Conservation (phyloP, 2,888 invertebrate genomes). For the Tetrapedia diversipes region DNA sequence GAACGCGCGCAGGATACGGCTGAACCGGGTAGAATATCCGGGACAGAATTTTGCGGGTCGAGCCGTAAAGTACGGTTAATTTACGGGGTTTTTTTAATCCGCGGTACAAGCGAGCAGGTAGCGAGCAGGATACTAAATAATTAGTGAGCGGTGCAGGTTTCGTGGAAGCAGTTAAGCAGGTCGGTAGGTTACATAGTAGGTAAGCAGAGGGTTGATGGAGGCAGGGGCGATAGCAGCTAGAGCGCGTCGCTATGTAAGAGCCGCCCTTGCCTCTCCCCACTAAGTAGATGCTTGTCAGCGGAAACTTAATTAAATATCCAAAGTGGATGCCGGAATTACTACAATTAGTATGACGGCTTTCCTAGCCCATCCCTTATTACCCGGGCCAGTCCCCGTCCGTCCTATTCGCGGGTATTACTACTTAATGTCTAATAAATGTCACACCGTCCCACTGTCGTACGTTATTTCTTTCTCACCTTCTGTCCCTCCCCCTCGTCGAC, state of each 20-base stretch:
- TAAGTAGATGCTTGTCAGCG: slow-evolving; percentile 80
- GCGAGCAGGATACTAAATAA: slow-evolving; percentile 61
- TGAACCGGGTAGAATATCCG: background rate
- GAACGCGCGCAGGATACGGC: background rate
- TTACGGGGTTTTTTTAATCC: slow-evolving; percentile 13
- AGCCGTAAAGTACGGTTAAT: slow-evolving; percentile 40
- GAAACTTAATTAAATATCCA: slow-evolving; percentile 83
- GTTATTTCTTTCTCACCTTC: slow-evolving; percentile 70
- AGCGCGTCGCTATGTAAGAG: slow-evolving; percentile 66
- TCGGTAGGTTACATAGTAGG: slow-evolving; percentile 66
- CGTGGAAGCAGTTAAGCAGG: slow-evolving; percentile 65
- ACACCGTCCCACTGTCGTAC: slow-evolving; percentile 67
- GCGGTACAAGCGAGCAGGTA: slow-evolving; percentile 10
- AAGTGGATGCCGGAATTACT: slow-evolving; percentile 82
- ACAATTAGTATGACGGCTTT: slow-evolving; percentile 82
- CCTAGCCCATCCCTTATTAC: slow-evolving; percentile 74
- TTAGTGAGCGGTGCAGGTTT: slow-evolving; percentile 62
- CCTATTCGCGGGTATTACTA: slow-evolving; percentile 80
- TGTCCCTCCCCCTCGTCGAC: slow-evolving; percentile 21
- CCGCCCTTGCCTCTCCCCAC: slow-evolving; percentile 63
- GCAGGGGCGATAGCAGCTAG: slow-evolving; percentile 49
- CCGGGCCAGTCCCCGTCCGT: slow-evolving; percentile 74
- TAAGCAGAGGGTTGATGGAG: slow-evolving; percentile 62
- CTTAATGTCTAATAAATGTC: slow-evolving; percentile 83
- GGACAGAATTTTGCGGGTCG: background rate